phyloP scores from a whole-genome alignment of 2,888 invertebrate genomes.

The Mystacides longicornis region DNA sequence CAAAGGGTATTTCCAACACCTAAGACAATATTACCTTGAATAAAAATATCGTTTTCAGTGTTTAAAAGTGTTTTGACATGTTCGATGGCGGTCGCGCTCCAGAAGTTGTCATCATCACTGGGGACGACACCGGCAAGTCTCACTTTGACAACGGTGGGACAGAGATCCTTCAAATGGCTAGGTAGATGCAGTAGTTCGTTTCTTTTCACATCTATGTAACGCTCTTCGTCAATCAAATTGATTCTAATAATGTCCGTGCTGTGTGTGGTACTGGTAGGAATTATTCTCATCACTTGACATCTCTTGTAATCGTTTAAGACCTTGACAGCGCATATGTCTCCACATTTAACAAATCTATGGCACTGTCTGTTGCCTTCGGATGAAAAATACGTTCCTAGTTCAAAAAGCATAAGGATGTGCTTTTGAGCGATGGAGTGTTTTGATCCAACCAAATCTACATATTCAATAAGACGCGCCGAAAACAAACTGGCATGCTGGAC shows the following conservation, averaged over 20 bases:
- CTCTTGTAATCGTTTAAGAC: conserved; percentile 32
- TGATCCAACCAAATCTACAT: conserved; percentile 31
- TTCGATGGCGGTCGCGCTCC: conserved; percentile 35
- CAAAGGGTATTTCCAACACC: conserved; percentile 57
- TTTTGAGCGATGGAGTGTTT: conserved; percentile 27
- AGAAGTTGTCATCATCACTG: conserved; percentile 39
- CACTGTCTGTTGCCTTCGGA: conserved; percentile 35
- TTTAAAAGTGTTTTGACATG: conserved; percentile 33
- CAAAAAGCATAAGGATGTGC: conserved; percentile 35
- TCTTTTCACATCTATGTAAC: conserved; percentile 36
- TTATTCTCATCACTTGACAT: conserved; percentile 46
- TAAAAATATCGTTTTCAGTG: conserved; percentile 34
- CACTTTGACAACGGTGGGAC: conserved; percentile 40
- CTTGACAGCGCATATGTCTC: conserved; percentile 50
- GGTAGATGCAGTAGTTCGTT: conserved; percentile 46
- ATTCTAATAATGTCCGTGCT: conserved; percentile 39
- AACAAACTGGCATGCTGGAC: conserved; percentile 56
- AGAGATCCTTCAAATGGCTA: conserved; percentile 41
- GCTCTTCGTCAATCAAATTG: conserved; percentile 56
- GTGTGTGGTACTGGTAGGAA: conserved; percentile 26
- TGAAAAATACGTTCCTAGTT: conserved; percentile 39
- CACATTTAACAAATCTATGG: conserved; percentile 41
- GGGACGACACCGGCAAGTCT: conserved; percentile 38
- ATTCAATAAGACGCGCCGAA: conserved; percentile 50
- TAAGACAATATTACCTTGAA: conserved; percentile 45